Conservation (phyloP, 2,797 vertebrate genomes). For the Iguana delicatissima region DNA sequence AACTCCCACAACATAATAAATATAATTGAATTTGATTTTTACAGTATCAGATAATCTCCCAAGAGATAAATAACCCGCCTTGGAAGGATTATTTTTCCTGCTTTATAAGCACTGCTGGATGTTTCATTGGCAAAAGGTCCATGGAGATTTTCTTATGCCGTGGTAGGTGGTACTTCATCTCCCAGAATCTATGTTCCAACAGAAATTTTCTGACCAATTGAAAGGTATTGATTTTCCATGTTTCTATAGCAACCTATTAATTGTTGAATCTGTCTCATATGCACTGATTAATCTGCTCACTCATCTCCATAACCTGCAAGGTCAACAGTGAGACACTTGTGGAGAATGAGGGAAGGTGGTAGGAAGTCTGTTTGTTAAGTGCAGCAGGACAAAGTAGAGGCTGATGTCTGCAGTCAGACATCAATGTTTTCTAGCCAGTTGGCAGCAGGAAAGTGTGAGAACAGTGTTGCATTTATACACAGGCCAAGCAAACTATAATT, state of each 20-base stretch:
- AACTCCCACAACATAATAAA: slow-evolving; percentile 36
- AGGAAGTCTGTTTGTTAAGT: neutral
- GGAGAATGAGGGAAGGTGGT: too few species aligned
- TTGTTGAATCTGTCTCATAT: slow-evolving; percentile 76
- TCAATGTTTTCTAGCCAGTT: too few species aligned
- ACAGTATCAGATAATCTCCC: slow-evolving; percentile 56
- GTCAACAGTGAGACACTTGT: neutral
- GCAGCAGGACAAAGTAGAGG: neutral
- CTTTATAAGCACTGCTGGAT: slow-evolving; percentile 73
- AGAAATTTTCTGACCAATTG: slow-evolving; percentile 83
- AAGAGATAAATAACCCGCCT: slow-evolving; percentile 67
- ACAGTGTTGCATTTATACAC: too few species aligned
- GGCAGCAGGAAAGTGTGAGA: too few species aligned
- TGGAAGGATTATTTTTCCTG: slow-evolving; percentile 64
- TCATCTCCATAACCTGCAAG: neutral
- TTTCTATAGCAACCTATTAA: slow-evolving; percentile 83
- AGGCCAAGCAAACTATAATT: too few species aligned
- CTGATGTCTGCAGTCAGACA: neutral
- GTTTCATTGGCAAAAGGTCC: slow-evolving; percentile 69
- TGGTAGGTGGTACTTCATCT: slow-evolving; percentile 79
- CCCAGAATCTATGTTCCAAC: slow-evolving; percentile 81
- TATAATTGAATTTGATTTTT: slow-evolving; percentile 62
- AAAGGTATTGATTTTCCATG: slow-evolving; percentile 80
- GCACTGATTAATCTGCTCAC: slow-evolving; percentile 77
- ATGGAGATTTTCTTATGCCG: slow-evolving; percentile 66